phyloP scores from a whole-genome alignment of 2,113 vertebrate species.

The Synodontis membranacea region DNA sequence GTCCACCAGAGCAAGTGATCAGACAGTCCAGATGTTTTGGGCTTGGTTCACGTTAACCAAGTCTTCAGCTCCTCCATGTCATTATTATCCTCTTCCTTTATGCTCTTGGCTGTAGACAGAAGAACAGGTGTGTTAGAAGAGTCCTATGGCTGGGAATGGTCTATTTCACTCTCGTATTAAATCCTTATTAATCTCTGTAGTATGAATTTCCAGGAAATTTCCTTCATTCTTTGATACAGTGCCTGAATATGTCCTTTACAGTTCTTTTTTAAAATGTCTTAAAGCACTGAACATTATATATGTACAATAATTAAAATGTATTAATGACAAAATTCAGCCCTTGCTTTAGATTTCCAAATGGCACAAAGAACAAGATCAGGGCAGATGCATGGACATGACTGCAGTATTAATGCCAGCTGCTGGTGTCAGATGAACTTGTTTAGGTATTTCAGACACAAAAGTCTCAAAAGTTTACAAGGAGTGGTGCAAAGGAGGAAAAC shows the following conservation, averaged over 20 bases:
- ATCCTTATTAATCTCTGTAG: background rate
- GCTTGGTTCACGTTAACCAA: slow-evolving; percentile 81
- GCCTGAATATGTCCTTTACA: background rate
- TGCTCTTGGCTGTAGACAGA: slow-evolving; percentile 81
- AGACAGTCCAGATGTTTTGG: slow-evolving; percentile 16
- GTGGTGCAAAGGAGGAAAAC: too few relatives aligned
- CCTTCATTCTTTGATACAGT: background rate
- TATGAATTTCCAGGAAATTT: background rate
- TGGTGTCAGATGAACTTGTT: background rate
- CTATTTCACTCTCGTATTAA: background rate
- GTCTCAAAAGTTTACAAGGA: background rate
- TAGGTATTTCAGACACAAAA: background rate
- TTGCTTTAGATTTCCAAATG: background rate
- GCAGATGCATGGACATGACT: background rate
- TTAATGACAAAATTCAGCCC: background rate
- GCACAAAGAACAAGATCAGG: background rate
- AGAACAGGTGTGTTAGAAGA: slow-evolving; percentile 1
- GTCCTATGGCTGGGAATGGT: background rate
- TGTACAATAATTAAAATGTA: background rate
- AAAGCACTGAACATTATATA: background rate
- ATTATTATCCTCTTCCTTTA: slow-evolving; percentile 94
- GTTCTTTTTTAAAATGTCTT: too few relatives aligned
- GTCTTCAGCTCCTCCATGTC: slow-evolving; percentile 94
- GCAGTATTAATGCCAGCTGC: background rate
- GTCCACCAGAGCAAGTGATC: slow-evolving; percentile 37